Conservation (phyloP, 2,797 vertebrate genomes). For the Cyprinella venusta region DNA sequence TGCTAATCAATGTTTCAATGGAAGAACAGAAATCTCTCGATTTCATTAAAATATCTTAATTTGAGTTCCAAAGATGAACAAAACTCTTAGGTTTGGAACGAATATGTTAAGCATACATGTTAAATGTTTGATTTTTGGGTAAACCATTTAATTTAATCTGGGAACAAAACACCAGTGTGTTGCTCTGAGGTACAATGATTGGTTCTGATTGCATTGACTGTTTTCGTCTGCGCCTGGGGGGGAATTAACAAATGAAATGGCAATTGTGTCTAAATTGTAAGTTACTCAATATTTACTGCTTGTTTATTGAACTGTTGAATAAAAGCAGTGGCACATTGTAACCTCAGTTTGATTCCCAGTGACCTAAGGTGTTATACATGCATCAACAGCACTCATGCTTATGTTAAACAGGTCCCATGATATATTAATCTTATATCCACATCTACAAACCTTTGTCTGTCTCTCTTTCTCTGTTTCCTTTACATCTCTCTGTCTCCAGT, state of each 20-base stretch:
- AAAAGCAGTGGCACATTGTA: neutral
- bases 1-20: no score
- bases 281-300: neutral
- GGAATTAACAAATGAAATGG: neutral
- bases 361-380: neutral
- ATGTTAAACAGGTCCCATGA: neutral
- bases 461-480: constrained; percentile 8
- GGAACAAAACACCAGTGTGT: neutral
- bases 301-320: neutral
- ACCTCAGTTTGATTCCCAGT: neutral
- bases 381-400: neutral
- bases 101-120: no score
- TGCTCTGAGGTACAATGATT: neutral
- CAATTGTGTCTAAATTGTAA: constrained; percentile 13
- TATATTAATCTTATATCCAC: neutral
- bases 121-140: no score
- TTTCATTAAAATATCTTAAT: no score
- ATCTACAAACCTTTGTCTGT: neutral
- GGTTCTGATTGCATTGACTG: neutral
- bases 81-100: no score
- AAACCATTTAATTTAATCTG: no score
- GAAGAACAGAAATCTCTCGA: no score
- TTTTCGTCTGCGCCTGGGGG: neutral
- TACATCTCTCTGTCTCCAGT: constrained; percentile 2
- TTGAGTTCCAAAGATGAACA: no score